Conservation (phyloP, 64 coral and sea anemone genomes). For the Montipora efflorescens region DNA sequence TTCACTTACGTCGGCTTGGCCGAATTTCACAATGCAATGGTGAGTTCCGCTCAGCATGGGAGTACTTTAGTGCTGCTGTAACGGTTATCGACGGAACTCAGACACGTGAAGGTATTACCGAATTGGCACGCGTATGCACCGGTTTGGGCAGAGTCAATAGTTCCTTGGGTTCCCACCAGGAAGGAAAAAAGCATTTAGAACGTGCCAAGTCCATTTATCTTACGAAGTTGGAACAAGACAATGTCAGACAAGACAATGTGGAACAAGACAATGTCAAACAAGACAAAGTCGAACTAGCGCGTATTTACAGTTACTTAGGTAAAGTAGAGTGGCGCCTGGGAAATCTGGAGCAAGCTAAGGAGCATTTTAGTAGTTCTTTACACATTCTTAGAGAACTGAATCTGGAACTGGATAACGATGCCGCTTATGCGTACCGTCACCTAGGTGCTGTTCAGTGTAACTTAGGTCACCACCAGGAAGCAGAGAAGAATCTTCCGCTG, state of each 20-base stretch:
- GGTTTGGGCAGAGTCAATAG: background rate
- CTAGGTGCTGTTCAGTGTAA: background rate
- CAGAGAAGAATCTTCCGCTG: background rate
- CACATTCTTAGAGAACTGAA: background rate
- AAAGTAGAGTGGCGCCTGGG: background rate
- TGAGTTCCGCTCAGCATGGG: background rate
- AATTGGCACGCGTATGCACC: background rate
- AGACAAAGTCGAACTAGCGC: background rate
- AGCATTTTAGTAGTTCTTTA: background rate
- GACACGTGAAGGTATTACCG: background rate
- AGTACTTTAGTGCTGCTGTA: background rate
- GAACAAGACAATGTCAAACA: background rate
- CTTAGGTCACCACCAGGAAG: background rate
- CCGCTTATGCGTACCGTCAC: background rate
- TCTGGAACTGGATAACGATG: background rate
- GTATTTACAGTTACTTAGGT: background rate
- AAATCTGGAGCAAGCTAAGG: background rate
- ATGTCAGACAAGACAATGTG: background rate
- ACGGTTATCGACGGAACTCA: background rate
- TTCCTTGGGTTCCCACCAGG: background rate
- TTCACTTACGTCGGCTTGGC: constrained; percentile 15
- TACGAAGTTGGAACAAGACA: background rate
- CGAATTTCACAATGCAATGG: background rate
- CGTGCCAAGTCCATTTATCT: background rate
- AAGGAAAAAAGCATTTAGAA: background rate